phyloP scores from a whole-genome alignment of 2,888 invertebrate species.

The Peribatodes rhomboidaria region DNA sequence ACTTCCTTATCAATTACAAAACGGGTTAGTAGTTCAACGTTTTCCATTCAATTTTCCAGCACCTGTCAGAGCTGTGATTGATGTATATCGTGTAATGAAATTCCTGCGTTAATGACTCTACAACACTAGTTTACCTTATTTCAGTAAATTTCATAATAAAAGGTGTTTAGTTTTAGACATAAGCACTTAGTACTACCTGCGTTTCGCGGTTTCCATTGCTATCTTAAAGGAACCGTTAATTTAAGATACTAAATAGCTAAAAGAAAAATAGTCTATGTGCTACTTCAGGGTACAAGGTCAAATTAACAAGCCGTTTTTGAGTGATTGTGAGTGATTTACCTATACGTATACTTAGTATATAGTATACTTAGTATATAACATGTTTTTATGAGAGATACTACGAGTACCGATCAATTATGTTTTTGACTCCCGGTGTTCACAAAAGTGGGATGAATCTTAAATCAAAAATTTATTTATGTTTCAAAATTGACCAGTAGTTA shows the following conservation, averaged over 20 bases:
- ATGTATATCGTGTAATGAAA: conserved; percentile 41
- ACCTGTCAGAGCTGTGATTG: conserved; percentile 43
- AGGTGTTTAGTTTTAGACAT: too few relatives aligned
- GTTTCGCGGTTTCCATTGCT: too few relatives aligned
- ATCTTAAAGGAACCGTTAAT: too few relatives aligned
- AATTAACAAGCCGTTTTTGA: too few relatives aligned
- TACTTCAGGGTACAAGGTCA: too few relatives aligned
- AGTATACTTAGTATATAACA: conserved; percentile 17
- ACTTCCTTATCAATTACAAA: conserved; percentile 36
- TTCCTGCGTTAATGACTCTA: conserved; percentile 35
- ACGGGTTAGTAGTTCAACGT: conserved; percentile 29
- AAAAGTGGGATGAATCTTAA: conserved; percentile 13
- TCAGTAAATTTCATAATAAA: too few relatives aligned
- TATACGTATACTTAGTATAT: too few relatives aligned
- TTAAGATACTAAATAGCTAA: too few relatives aligned
- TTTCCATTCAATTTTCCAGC: conserved; percentile 42
- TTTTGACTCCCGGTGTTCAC: conserved; percentile 33
- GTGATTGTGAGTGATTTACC: too few relatives aligned
- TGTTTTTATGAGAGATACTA: too few relatives aligned
- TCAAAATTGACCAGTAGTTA: background rate
- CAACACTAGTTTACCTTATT: conserved; percentile 21
- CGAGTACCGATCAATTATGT: conserved; percentile 30
- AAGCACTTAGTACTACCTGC: too few relatives aligned
- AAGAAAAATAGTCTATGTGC: too few relatives aligned
- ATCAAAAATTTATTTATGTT: conserved; percentile 20